Base-by-base conservation (phyloP, 2,888 invertebrate genomes). In the Acanthacorydalis orientalis region DNA sequence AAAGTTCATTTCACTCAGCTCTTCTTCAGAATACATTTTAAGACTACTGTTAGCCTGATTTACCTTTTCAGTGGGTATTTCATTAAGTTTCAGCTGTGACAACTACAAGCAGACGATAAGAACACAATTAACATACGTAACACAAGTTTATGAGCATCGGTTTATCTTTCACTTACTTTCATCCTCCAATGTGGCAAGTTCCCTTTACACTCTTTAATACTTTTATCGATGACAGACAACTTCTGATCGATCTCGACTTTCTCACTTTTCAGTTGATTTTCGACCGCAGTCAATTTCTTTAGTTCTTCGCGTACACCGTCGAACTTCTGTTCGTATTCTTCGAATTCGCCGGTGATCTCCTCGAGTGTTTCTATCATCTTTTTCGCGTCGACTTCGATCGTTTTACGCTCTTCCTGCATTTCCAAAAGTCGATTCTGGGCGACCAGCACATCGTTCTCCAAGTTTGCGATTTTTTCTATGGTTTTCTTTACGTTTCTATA, bases 171-270 rank as follows among this genome's bases (percentile, higher is more conserved):
- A 51, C 49, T 52, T 67, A 77, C 69, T 64, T 74, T 72, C 57
- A 62, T 68, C 49, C 69, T 66, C 63, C 74, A 76, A 43, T 72
- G 64, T 0, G 78, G 77, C 32, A 75, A 70, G 48, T 74, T 72
- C 1, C 64, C 61, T 51, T 67, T 68, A 10, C 73, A 68, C 1
- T 78, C 79, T 1, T 72, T 66, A 14, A 84, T 60, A 14, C 69
- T 63, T 44, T 75, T 76, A 16, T 73, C 70, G 48, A 75, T 67
- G 2, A 73, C 73, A 45, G 73, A 77, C 1, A 86, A 59, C 40
- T 80, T 78, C 53, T 84, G 80, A 50, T 83, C 81, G 0, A 86
- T 69, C 56, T 89, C 87, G 0, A 92, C 68, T 41, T 83, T 75
- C 46, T 78, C 69, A 1, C 77, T 70, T 57, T 83, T 84, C 6